phyloP scores from a whole-genome alignment of 2,797 vertebrate genomes.

The Coilia nasus region DNA sequence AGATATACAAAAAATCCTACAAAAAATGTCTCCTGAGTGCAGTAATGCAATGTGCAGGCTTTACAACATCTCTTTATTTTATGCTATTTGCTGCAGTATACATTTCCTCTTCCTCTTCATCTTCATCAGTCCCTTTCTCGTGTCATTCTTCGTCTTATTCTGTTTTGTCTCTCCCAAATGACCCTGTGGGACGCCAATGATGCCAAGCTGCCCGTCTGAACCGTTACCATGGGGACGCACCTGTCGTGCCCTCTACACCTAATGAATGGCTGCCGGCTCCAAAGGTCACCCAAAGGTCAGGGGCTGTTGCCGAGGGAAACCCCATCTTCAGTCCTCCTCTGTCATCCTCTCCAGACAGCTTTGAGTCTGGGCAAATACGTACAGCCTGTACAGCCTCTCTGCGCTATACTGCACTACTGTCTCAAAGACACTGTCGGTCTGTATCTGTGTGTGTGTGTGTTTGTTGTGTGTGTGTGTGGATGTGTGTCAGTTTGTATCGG shows the following conservation, averaged over 20 bases:
- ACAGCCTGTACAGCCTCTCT: background rate
- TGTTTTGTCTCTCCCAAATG: background rate
- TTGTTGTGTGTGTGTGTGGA: too few species aligned
- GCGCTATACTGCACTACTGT: background rate
- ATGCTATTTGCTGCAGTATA: too few species aligned
- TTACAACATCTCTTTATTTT: too few species aligned
- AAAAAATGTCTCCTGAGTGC: too few species aligned
- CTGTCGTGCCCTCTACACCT: background rate
- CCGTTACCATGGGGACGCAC: conserved; percentile 60
- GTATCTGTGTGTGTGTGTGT: conserved; percentile 32
- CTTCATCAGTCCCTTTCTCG: background rate
- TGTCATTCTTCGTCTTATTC: background rate
- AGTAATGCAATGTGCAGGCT: too few species aligned
- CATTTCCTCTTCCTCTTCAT: background rate
- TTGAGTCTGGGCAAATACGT: background rate
- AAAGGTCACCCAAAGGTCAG: conserved; percentile 14
- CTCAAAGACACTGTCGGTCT: too few species aligned
- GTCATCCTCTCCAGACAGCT: background rate
- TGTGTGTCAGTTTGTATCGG: too few species aligned
- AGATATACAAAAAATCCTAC: too few species aligned
- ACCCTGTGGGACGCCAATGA: background rate
- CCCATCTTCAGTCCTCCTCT: background rate
- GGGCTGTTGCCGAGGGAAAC: background rate
- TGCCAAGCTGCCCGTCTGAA: conserved; percentile 35
- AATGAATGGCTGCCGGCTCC: background rate